These are phyloP conservation scores for Therioaphis trifolii DNA, from an alignment of 2,888 invertebrate genomes.

Conservation along the genomic window DNA sequence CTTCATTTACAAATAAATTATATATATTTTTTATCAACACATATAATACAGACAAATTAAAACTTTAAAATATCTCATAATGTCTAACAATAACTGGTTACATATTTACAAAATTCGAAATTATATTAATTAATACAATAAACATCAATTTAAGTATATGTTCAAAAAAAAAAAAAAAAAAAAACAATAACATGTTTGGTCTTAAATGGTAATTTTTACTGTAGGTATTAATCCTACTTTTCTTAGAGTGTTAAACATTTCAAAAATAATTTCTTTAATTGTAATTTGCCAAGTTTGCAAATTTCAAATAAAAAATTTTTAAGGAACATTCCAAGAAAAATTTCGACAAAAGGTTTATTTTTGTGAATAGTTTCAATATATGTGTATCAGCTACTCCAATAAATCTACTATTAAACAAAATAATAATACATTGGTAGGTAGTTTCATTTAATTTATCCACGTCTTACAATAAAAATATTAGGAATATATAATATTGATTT, in stretches of 20 bases:
- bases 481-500: constrained; percentile 60
- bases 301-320: constrained; percentile 57
- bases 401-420: neutral
- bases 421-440: constrained; percentile 8
- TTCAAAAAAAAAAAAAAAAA: neutral
- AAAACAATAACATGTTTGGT: constrained; percentile 44
- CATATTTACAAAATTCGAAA: constrained; percentile 55
- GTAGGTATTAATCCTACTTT: constrained; percentile 32
- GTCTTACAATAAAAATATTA: constrained; percentile 52
- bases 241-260: constrained; percentile 43
- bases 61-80: constrained; percentile 58
- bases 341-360: neutral
- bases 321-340: constrained; percentile 56
- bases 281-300: constrained; percentile 52
- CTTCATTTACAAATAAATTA: constrained; percentile 59
- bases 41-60: constrained; percentile 55
- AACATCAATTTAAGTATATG: neutral
- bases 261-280: constrained; percentile 48
- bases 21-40: constrained; percentile 51
- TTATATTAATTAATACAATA: constrained; percentile 36
- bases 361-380: constrained; percentile 12
- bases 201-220: constrained; percentile 49
- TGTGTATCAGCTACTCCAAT: neutral
- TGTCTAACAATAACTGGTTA: constrained; percentile 60
- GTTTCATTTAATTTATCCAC: neutral